These are phyloP conservation scores for Ophioninae sp. DNA, from an alignment of 2,888 invertebrate species.

Conservation along the genomic window DNA sequence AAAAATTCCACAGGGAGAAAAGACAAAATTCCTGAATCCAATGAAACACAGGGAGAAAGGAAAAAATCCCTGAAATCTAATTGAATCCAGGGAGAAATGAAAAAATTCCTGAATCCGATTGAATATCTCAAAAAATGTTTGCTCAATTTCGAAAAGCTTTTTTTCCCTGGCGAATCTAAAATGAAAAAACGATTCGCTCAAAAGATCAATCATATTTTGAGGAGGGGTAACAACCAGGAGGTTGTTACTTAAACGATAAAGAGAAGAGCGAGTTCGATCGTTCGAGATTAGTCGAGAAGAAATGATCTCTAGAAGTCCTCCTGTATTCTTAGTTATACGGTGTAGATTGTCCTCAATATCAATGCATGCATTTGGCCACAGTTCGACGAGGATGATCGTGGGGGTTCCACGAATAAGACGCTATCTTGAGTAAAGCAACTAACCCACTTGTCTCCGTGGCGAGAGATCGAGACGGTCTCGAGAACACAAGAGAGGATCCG, in stretches of 20 bases:
- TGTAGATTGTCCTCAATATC: conserved; percentile 41
- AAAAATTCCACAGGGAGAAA: too few relatives aligned
- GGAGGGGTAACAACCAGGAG: not conserved
- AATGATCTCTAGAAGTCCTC: conserved; percentile 53
- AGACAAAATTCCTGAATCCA: too few relatives aligned
- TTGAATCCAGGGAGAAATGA: too few relatives aligned
- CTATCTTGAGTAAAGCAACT: conserved; percentile 62
- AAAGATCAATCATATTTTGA: conserved; percentile 30
- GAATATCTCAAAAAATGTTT: not conserved
- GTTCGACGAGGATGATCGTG: conserved; percentile 53
- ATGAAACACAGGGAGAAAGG: not conserved
- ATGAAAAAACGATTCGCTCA: conserved; percentile 5
- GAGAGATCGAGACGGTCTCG: conserved; percentile 61
- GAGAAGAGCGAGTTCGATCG: conserved; percentile 45
- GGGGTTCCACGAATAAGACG: conserved; percentile 63
- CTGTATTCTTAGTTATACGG: not conserved
- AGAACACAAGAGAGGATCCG: conserved; percentile 53
- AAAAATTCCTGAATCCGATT: not conserved
- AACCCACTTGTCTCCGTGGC: conserved; percentile 62
- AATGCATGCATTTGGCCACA: conserved; percentile 41
- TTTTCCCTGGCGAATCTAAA: not conserved
- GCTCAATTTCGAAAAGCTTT: not conserved
- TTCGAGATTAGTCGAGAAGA: conserved; percentile 42
- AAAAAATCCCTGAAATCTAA: too few relatives aligned
- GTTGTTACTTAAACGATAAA: conserved; percentile 46